phyloP scores from a whole-genome alignment of 23 tunicate species.

The Halocynthia roretzi region DNA sequence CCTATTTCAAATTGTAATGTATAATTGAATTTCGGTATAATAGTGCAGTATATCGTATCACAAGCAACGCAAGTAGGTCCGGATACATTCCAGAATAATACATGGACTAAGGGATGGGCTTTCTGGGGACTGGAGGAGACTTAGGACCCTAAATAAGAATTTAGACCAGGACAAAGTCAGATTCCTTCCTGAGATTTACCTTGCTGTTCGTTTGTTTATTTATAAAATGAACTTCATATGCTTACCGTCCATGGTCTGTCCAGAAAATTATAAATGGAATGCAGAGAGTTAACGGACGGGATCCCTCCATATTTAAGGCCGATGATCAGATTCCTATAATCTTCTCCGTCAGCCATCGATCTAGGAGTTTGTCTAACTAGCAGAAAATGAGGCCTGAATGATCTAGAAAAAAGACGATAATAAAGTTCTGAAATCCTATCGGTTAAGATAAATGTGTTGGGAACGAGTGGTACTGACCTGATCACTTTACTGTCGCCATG shows the following conservation, averaged over 20 bases:
- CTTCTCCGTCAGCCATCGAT: slow-evolving; percentile 76
- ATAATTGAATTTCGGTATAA: no score
- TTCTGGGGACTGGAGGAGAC: no score
- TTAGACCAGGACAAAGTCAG: no score
- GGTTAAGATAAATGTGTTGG: background rate
- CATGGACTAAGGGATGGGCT: no score
- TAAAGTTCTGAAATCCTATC: background rate
- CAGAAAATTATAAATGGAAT: slow-evolving; percentile 84
- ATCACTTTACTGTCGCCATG: slow-evolving; percentile 57
- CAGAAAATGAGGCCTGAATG: slow-evolving; percentile 89
- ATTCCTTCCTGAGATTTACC: no score
- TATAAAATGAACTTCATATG: background rate
- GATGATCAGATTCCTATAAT: slow-evolving; percentile 57
- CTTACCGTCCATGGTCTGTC: slow-evolving; percentile 96
- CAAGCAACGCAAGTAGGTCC: no score
- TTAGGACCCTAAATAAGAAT: no score
- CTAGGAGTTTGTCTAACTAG: slow-evolving; percentile 75
- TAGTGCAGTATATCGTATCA: no score
- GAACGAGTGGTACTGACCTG: slow-evolving; percentile 27
- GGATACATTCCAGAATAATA: no score
- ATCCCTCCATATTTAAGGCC: slow-evolving; percentile 91
- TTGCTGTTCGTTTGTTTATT: no score
- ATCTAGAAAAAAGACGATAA: slow-evolving; percentile 15
- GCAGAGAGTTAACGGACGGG: slow-evolving; percentile 92
- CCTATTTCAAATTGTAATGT: no score